Conservation (phyloP, 2,113 vertebrate species). For the Rhinolophus sinicus region DNA sequence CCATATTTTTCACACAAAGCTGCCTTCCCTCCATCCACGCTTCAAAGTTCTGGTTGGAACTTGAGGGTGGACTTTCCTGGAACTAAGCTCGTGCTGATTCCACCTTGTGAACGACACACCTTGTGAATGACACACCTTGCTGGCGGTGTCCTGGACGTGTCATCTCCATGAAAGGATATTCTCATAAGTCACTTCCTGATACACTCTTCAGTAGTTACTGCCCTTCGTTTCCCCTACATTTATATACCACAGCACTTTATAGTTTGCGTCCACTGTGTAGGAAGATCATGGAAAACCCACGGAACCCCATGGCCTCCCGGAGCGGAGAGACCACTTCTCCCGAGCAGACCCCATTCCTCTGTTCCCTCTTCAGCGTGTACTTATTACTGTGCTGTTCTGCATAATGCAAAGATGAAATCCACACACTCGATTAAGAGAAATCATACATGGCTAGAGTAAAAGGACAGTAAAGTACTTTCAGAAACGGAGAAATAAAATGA, state of each 20-base stretch:
- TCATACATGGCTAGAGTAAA: not conserved
- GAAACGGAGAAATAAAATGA: not conserved
- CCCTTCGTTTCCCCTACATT: not conserved
- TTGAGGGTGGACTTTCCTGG: not conserved
- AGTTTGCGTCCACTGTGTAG: not conserved
- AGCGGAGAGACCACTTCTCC: not conserved
- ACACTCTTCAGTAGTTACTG: not conserved
- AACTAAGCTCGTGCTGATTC: not conserved
- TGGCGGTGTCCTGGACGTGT: not conserved
- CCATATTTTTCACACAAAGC: not conserved
- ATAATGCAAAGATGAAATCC: not conserved
- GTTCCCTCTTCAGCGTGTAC: not conserved
- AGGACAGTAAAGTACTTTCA: not conserved
- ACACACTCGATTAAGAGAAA: not conserved
- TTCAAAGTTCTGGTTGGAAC: not conserved
- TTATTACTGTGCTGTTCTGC: not conserved
- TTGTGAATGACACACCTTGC: not conserved
- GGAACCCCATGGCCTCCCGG: not conserved
- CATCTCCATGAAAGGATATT: not conserved
- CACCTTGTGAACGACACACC: not conserved
- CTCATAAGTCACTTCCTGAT: not conserved
- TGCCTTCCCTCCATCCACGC: not conserved
- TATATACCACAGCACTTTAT: not conserved
- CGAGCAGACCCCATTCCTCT: not conserved
- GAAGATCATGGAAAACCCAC: not conserved